phyloP scores from a whole-genome alignment of 2,888 invertebrate genomes.

The Callinectes sapidus region DNA sequence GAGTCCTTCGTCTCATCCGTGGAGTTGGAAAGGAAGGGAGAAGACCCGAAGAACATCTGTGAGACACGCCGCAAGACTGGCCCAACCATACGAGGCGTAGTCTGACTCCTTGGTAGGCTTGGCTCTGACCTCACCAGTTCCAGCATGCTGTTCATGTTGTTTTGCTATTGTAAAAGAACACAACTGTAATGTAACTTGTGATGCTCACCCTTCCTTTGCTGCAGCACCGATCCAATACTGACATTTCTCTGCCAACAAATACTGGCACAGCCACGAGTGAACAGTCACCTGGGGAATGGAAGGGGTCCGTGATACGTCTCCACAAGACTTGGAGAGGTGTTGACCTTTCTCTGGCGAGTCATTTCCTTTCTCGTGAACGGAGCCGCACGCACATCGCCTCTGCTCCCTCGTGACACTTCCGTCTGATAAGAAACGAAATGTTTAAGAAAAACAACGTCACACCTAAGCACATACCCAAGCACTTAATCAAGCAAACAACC shows the following conservation, averaged over 20 bases:
- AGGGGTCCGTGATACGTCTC: neutral
- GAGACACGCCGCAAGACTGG: slow-evolving; percentile 46
- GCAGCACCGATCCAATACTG: neutral
- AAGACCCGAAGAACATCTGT: slow-evolving; percentile 41
- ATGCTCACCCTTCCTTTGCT: neutral
- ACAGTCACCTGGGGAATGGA: neutral
- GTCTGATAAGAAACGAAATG: neutral
- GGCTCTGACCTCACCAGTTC: slow-evolving; percentile 45
- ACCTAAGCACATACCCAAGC: neutral
- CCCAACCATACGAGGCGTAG: neutral
- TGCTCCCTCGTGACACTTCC: neutral
- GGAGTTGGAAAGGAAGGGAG: neutral
- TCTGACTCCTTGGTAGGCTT: slow-evolving; percentile 30
- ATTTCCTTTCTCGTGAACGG: neutral
- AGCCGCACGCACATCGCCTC: slow-evolving; percentile 26
- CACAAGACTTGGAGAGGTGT: slow-evolving; percentile 44
- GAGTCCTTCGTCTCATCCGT: neutral
- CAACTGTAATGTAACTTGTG: neutral
- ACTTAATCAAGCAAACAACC: neutral
- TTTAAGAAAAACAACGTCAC: neutral
- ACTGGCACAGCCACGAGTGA: neutral
- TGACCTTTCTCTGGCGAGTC: neutral
- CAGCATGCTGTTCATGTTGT: neutral
- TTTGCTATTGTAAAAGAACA: neutral
- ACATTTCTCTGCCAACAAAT: neutral